These are phyloP conservation scores for Neosilurus hyrtlii DNA, from an alignment of 2,797 vertebrate species.

Conservation along the genomic window DNA sequence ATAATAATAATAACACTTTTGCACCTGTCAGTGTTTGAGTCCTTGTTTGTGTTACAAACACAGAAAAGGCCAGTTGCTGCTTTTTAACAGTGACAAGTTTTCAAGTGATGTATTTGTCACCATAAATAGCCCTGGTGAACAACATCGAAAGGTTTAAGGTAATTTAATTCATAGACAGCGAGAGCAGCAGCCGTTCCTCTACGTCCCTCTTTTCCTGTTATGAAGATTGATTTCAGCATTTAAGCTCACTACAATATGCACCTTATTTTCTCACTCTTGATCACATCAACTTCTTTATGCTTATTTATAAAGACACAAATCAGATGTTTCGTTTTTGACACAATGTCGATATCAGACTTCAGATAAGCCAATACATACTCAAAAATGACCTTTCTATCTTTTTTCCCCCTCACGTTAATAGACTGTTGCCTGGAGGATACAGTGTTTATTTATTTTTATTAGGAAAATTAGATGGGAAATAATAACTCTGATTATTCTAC, in stretches of 20 bases:
- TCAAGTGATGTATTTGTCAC: not conserved
- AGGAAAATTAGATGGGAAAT: not conserved
- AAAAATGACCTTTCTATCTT: not conserved
- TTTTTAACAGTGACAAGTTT: not conserved
- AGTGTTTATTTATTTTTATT: not conserved
- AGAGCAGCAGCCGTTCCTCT: not conserved
- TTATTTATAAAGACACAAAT: conserved; percentile 4
- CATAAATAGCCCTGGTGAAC: not conserved
- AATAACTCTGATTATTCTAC: not conserved
- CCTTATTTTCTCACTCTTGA: not conserved
- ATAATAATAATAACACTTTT: not conserved
- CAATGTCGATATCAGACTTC: not conserved
- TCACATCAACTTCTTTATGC: not conserved
- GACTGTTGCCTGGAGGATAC: not conserved
- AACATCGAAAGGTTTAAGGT: not conserved
- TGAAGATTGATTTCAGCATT: conserved; percentile 16
- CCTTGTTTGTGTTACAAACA: not conserved
- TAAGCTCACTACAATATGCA: conserved; percentile 7
- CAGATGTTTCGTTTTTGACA: conserved; percentile 1
- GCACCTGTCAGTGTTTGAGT: not conserved
- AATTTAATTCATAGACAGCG: not conserved
- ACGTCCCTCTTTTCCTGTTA: not conserved
- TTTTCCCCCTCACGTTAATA: too few species aligned
- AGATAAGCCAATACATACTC: not conserved
- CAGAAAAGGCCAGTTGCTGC: not conserved